Conservation (phyloP, 2,888 invertebrate species). For the Caenorhabditis becei region DNA sequence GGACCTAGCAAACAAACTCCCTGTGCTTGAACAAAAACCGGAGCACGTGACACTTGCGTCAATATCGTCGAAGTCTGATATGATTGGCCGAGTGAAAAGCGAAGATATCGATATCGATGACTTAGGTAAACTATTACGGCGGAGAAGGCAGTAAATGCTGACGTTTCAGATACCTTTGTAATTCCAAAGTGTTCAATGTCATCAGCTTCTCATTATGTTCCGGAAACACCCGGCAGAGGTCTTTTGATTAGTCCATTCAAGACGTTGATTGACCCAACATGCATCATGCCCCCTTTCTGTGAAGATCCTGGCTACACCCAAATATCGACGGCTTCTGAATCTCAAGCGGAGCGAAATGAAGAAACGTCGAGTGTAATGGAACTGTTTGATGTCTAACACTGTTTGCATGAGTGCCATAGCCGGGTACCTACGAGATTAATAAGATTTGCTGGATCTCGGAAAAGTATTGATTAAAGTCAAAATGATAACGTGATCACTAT, state of each 20-base stretch:
- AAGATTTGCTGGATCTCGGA: too few relatives aligned
- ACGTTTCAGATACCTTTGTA: slow-evolving; percentile 32
- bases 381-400: background rate
- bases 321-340: background rate
- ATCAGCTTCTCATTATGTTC: slow-evolving; percentile 15
- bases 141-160: background rate
- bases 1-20: background rate
- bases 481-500: too few relatives aligned
- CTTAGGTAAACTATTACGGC: slow-evolving; percentile 8
- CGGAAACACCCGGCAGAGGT: slow-evolving; percentile 46
- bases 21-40: background rate
- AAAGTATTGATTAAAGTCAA: too few relatives aligned
- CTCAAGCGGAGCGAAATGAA: too few relatives aligned
- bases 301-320: background rate
- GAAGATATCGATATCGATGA: slow-evolving; percentile 30
- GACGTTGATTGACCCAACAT: slow-evolving; percentile 28
- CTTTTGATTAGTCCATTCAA: slow-evolving; percentile 38
- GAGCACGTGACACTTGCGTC: background rate
- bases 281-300: slow-evolving; percentile 19
- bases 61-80: background rate
- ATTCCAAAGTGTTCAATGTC: background rate
- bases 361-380: background rate
- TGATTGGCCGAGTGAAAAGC: background rate
- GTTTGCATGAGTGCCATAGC: too few relatives aligned
- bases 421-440: too few relatives aligned